Conservation (phyloP, 2,797 vertebrate genomes). For the Poecile montanus region DNA sequence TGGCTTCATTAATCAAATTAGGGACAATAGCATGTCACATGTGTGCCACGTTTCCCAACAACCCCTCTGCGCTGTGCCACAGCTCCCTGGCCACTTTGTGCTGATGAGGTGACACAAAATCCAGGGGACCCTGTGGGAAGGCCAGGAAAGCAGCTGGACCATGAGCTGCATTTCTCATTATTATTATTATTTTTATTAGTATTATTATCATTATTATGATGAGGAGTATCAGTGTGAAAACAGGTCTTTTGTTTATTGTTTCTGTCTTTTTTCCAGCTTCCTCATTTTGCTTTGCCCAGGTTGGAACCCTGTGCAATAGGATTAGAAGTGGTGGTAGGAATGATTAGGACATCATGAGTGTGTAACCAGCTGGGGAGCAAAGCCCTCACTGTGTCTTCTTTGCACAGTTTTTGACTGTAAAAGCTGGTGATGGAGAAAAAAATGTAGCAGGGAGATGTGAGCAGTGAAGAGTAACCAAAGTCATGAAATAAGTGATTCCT, state of each 20-base stretch:
- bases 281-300: not conserved
- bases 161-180: not conserved
- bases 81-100: not conserved
- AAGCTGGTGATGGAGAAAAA: not conserved
- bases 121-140: not conserved
- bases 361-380: not conserved
- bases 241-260: not conserved
- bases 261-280: not conserved
- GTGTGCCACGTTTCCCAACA: not conserved
- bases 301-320: not conserved
- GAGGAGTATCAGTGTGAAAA: not conserved
- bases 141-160: not conserved
- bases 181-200: not conserved
- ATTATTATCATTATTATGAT: fast-evolving
- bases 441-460: not conserved
- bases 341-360: not conserved
- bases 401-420: not conserved
- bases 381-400: fast-evolving
- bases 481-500: not conserved
- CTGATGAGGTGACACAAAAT: not conserved
- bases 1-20: constrained; percentile 76
- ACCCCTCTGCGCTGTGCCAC: not conserved
- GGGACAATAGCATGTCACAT: constrained; percentile 38
- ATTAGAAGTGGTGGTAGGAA: not conserved
- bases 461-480: not conserved